A percentile compares a stretch with the other conserved stretches of the same genome.
phyloP scores from a whole-genome alignment of 2,113 vertebrate genomes.

The Myotis yumanensis region DNA sequence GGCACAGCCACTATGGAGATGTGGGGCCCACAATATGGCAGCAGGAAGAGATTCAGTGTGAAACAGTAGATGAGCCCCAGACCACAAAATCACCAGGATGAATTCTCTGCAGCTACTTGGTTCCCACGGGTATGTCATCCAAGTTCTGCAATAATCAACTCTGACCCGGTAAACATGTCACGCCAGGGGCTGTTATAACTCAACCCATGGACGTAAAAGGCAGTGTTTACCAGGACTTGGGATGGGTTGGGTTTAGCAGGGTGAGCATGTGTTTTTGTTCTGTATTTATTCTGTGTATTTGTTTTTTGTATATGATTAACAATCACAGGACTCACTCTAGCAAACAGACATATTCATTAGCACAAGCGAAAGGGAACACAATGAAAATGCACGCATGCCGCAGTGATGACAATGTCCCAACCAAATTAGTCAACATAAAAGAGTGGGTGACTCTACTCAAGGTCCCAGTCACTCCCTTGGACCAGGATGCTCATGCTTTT shows the following conservation, averaged over 20 bases:
- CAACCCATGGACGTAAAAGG: background rate
- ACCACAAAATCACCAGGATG: background rate
- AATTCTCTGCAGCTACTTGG: fast-evolving
- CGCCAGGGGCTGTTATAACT: background rate
- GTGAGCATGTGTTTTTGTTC: background rate
- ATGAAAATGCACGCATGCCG: background rate
- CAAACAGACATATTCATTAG: background rate
- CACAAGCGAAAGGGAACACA: background rate
- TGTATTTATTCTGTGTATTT: background rate
- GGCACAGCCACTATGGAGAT: fast-evolving
- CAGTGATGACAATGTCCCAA: background rate
- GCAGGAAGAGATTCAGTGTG: fast-evolving
- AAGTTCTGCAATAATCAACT: background rate
- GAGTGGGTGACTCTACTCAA: background rate
- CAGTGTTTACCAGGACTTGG: background rate
- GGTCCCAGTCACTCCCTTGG: background rate
- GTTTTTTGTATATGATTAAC: background rate
- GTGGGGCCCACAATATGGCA: fast-evolving
- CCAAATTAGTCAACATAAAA: background rate
- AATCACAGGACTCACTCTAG: background rate
- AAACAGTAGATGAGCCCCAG: background rate
- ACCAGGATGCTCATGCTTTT: background rate
- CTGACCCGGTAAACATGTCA: background rate
- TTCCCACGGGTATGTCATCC: background rate
- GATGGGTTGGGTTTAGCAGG: background rate